Percentiles rank a stretch among this genome's conserved stretches.
Conservation (phyloP, 1,140 invertebrate genomes). For the Bombus consobrinus region DNA sequence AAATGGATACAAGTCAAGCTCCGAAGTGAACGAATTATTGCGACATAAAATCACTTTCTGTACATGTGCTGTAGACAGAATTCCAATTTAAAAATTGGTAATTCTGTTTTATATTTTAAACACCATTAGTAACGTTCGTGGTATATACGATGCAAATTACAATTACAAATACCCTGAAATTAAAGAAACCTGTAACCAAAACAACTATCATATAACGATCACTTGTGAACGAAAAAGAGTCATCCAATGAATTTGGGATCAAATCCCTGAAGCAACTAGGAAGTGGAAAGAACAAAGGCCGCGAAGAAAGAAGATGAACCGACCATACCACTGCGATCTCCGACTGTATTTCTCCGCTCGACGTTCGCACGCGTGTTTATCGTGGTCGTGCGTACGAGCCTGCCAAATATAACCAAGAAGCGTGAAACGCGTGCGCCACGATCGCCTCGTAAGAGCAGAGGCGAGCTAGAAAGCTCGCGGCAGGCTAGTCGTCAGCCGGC, state of each 20-base stretch:
- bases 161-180: too few relatives aligned
- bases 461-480: background rate
- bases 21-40: too few relatives aligned
- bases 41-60: too few relatives aligned
- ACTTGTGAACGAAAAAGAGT: background rate
- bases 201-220: too few relatives aligned
- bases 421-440: constrained; percentile 57
- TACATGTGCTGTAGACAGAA: too few relatives aligned
- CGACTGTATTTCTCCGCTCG: constrained; percentile 4
- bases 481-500: background rate
- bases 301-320: background rate
- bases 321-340: constrained; percentile 3
- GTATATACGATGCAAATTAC: too few relatives aligned
- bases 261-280: background rate
- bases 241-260: background rate
- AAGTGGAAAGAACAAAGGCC: background rate
- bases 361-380: constrained; percentile 32
- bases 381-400: constrained; percentile 25
- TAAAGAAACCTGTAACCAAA: background rate
- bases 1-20: too few relatives aligned
- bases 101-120: too few relatives aligned
- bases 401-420: constrained; percentile 67
- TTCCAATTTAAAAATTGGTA: too few relatives aligned
- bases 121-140: too few relatives aligned
- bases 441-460: constrained; percentile 23